phyloP scores from a whole-genome alignment of 2,797 vertebrate species.

The Gila robusta region DNA sequence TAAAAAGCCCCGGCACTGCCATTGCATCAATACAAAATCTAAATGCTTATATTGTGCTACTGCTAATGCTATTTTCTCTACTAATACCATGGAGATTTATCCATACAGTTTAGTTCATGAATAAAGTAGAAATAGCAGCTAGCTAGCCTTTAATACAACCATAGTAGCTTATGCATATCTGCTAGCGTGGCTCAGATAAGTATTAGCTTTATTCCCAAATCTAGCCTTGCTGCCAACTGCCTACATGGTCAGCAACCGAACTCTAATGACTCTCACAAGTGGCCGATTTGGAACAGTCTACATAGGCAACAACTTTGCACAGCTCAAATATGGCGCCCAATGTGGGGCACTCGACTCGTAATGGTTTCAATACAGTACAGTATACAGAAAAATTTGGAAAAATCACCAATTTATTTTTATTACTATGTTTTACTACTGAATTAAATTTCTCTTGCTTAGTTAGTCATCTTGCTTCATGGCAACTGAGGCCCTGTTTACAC shows the following conservation, averaged over 20 bases:
- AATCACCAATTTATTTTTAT: not conserved
- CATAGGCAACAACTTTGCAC: not conserved
- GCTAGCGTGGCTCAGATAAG: not conserved
- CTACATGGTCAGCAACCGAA: not conserved
- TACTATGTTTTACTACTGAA: not conserved
- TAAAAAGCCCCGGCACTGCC: slow-evolving; percentile 21
- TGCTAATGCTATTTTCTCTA: slow-evolving; percentile 38
- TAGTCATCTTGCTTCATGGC: not conserved
- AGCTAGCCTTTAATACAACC: slow-evolving; percentile 17
- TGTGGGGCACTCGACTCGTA: not conserved
- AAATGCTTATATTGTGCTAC: slow-evolving; percentile 42
- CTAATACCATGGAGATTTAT: slow-evolving; percentile 29
- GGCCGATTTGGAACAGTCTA: not conserved
- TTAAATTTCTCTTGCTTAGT: not conserved
- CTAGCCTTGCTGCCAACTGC: not conserved
- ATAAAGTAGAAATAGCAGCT: not conserved
- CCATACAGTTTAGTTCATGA: slow-evolving; percentile 17
- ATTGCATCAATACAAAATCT: slow-evolving; percentile 12
- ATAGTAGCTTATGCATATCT: slow-evolving; percentile 24
- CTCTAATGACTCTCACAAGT: not conserved
- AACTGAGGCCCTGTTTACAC: not conserved
- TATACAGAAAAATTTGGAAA: not conserved
- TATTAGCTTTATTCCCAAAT: not conserved
- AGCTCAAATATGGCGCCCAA: not conserved
- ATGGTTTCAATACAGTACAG: not conserved